phyloP scores from a whole-genome alignment of 2,888 invertebrate genomes.

The Amiota mariae region DNA sequence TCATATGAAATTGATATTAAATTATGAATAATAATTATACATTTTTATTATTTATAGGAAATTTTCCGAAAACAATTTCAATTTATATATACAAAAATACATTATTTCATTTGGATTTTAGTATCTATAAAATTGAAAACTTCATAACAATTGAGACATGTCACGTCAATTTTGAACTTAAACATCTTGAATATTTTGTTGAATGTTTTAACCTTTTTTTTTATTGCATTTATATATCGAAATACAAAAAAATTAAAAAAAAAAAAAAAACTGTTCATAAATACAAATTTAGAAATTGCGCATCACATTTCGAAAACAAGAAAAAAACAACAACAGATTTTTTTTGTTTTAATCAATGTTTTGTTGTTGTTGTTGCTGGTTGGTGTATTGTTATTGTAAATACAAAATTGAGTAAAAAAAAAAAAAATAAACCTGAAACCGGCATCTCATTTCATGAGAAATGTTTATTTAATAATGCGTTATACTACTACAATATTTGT shows the following conservation, averaged over 20 bases:
- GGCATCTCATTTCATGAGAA: no score
- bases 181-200: neutral
- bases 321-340: neutral
- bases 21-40: no score
- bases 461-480: no score
- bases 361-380: no score
- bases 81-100: no score
- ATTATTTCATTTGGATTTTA: neutral
- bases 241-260: conserved; percentile 10
- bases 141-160: neutral
- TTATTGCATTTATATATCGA: neutral
- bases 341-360: neutral
- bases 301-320: neutral
- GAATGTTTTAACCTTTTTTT: neutral
- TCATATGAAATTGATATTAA: no score
- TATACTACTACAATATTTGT: no score
- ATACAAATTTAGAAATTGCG: conserved; percentile 25
- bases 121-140: conserved; percentile 24
- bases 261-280: conserved; percentile 12
- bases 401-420: no score
- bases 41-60: no score
- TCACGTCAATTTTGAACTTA: neutral
- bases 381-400: no score
- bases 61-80: neutral
- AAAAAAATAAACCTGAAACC: no score